Percentiles rank a stretch among this genome's conserved stretches.
Evolutionary conservation across 2,113 vertebrate species (phyloP).

Genomic region (Pristiophorus japonicus): DNA sequence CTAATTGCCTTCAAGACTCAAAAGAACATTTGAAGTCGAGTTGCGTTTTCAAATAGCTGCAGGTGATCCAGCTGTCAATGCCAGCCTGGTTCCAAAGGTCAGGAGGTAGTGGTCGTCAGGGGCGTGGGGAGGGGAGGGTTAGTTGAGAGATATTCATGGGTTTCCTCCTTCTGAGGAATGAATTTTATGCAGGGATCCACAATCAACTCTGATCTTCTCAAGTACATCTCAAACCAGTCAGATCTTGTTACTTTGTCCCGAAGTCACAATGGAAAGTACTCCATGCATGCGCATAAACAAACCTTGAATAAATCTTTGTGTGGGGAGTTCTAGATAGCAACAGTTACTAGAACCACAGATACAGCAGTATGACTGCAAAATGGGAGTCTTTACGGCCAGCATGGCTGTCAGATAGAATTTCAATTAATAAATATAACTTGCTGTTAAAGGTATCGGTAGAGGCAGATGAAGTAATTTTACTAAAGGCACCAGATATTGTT

Average conservation of each 20-base stretch:
- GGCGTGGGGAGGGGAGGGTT: background rate
- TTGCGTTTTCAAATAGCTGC: background rate
- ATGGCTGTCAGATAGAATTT: background rate
- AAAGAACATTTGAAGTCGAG: background rate
- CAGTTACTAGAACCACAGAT: background rate
- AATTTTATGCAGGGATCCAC: background rate
- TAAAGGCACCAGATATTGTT: too few relatives aligned
- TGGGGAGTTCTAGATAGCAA: background rate
- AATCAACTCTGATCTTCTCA: background rate
- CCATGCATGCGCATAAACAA: background rate
- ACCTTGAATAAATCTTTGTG: background rate
- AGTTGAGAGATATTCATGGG: background rate
- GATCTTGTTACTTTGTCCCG: background rate
- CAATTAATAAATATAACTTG: too few relatives aligned
- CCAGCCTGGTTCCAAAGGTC: background rate
- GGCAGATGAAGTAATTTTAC: too few relatives aligned
- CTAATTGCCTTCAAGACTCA: constrained; percentile 4
- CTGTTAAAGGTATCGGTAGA: too few relatives aligned
- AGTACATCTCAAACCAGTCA: background rate
- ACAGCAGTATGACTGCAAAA: background rate
- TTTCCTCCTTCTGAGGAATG: background rate
- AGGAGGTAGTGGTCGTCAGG: background rate
- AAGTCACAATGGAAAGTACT: background rate
- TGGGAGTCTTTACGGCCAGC: background rate
- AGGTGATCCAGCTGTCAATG: constrained; percentile 12